phyloP scores from a whole-genome alignment of 2,888 invertebrate species.

The Limnephilus rhombicus region DNA sequence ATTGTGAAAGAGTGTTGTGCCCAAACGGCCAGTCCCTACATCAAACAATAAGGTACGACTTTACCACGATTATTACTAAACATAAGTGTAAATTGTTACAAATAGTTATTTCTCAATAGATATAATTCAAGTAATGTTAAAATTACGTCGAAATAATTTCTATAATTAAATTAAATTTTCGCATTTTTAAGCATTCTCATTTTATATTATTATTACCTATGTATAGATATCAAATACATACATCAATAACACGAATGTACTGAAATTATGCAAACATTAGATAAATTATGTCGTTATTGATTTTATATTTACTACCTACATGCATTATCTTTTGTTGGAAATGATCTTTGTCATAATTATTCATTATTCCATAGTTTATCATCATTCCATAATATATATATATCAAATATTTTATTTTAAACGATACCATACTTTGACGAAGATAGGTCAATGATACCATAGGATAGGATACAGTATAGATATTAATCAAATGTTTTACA shows the following conservation, averaged over 20 bases:
- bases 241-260: constrained; percentile 26
- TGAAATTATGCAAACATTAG: constrained; percentile 23
- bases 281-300: constrained; percentile 22
- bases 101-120: constrained; percentile 55
- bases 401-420: not conserved
- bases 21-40: constrained; percentile 21
- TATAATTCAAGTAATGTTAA: constrained; percentile 51
- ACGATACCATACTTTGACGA: not conserved
- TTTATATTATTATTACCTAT: constrained; percentile 56
- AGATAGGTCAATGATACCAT: not conserved
- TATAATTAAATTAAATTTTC: constrained; percentile 51
- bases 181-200: constrained; percentile 58
- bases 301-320: constrained; percentile 25
- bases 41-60: constrained; percentile 44
- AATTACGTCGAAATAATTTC: constrained; percentile 53
- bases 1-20: constrained; percentile 43
- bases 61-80: constrained; percentile 48
- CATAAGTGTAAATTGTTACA: constrained; percentile 49
- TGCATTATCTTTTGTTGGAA: constrained; percentile 45
- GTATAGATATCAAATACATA: constrained; percentile 47
- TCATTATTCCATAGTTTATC: not conserved
- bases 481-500: not conserved
- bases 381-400: not conserved
- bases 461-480: not conserved
- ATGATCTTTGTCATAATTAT: constrained; percentile 45